Evolutionary conservation across 2,113 vertebrate species (phyloP), one percentile per base, ranked within the genome.

Genomic region (Ochotona princeps): DNA sequence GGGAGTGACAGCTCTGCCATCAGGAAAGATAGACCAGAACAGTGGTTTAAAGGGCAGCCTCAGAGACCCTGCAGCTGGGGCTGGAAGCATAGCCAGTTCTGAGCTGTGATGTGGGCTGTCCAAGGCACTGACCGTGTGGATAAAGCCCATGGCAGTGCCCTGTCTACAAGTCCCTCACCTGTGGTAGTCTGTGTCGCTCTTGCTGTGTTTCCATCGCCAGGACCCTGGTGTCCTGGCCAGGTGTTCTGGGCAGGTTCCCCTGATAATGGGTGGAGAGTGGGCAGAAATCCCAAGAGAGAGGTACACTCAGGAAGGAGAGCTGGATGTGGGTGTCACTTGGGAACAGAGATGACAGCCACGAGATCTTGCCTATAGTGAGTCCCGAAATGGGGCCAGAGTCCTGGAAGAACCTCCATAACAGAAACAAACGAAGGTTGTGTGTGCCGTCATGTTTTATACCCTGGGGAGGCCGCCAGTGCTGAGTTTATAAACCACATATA

Each of bases 151-250:
- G 72, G 23, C 11, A 4, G 66, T 76, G 8, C 32, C 17, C 2
- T 3, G 30, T 63, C 78, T 25, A 13, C 20, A 35, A 32, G 60
- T 25, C 32, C 72, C 54, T n/a, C 26, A 13, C 11, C 2, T 5
- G 1, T 1, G 0, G 15, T 32, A 57, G 23, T 65, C 23, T 14
- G 38, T 14, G 20, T 20, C 11, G 3, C 13, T 5, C 7, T 57
- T 32, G 63, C 23, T 1, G 7, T 1, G 7, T 35, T 13, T 69
- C 32, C 15, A 28, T 32, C 1, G 1, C 25, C 1, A 1, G 21
- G 3, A 7, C 49, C 67, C 38, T 6, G 9, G 57, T 14, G 15
- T 8, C 0, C 1, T 0, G 3, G 17, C 1, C 0, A 2, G 2
- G 25, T 17, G 23, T 20, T 54, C 28, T 23, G 8, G 32, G n/a